Conservation (phyloP, 2,797 vertebrate species). For the Lepidocolaptes lacrymiger region DNA sequence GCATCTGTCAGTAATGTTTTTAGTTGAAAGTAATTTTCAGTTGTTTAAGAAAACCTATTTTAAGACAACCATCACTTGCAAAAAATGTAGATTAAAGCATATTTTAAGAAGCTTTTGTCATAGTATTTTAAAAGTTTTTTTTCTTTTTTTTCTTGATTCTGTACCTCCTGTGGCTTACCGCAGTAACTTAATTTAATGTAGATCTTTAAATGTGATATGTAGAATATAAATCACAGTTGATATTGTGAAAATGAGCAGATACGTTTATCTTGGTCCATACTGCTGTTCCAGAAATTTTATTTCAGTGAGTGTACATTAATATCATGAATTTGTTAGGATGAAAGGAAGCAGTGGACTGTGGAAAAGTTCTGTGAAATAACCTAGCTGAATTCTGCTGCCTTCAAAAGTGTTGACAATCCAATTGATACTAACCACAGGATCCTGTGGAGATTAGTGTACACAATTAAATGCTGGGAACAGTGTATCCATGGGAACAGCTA, state of each 20-base stretch:
- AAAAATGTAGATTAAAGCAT: neutral
- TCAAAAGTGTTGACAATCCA: conserved; percentile 24
- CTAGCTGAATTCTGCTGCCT: conserved; percentile 24
- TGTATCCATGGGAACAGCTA: conserved; percentile 67
- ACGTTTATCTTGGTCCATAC: neutral
- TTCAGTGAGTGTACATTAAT: neutral
- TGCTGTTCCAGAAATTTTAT: neutral
- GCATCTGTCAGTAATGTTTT: neutral
- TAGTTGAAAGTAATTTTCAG: neutral
- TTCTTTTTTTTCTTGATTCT: neutral
- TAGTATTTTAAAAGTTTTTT: neutral
- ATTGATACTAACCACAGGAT: conserved; percentile 48
- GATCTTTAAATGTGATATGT: neutral
- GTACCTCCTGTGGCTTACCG: neutral
- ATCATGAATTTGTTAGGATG: neutral
- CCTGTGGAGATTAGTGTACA: conserved; percentile 47
- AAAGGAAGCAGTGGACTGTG: neutral
- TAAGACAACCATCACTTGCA: neutral
- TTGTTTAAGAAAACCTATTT: neutral
- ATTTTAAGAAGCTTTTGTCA: neutral
- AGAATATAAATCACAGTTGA: neutral
- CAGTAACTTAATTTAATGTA: neutral
- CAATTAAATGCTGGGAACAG: conserved; percentile 57
- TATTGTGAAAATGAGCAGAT: neutral
- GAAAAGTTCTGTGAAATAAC: conserved; percentile 40